Conservation (phyloP, 2,113 vertebrate species). For the Xenopus borealis region DNA sequence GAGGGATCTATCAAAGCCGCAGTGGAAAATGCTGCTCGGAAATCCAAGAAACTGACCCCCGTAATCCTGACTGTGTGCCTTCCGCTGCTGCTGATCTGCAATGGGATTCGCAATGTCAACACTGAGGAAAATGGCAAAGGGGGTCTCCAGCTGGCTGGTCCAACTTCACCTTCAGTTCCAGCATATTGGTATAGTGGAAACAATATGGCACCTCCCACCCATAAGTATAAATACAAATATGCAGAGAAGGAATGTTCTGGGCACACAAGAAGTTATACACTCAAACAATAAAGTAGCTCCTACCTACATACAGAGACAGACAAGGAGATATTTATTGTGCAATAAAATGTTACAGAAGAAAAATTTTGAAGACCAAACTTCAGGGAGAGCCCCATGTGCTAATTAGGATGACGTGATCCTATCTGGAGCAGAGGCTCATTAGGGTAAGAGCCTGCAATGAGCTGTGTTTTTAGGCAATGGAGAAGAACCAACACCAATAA, state of each 20-base stretch:
- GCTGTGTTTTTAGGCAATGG: slow-evolving; percentile 23
- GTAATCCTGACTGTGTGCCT: slow-evolving; percentile 92
- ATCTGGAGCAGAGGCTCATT: slow-evolving; percentile 8
- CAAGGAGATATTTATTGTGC: too few relatives aligned
- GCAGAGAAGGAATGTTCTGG: too few relatives aligned
- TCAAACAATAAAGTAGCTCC: too few relatives aligned
- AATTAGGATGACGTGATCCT: slow-evolving; percentile 10
- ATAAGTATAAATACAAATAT: too few relatives aligned
- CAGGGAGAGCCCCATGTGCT: slow-evolving; percentile 3
- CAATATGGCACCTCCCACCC: too few relatives aligned
- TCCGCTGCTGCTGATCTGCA: slow-evolving; percentile 84
- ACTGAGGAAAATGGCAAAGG: not conserved
- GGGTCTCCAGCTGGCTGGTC: too few relatives aligned
- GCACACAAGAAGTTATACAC: too few relatives aligned
- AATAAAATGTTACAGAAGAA: not conserved
- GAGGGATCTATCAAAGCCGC: slow-evolving; percentile 75
- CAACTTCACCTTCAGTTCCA: too few relatives aligned
- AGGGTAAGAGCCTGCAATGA: slow-evolving; percentile 26
- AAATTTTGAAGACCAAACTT: not conserved
- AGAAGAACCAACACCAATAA: slow-evolving; percentile 22
- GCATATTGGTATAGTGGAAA: too few relatives aligned
- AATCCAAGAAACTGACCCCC: slow-evolving; percentile 93
- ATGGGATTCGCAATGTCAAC: slow-evolving; percentile 14
- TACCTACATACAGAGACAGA: too few relatives aligned
- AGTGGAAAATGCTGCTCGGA: slow-evolving; percentile 88